A percentile compares a stretch with the other conserved stretches of the same genome.
Evolutionary conservation across 2,888 invertebrate species (phyloP).

Genomic region (Drosophila peninsularis): DNA sequence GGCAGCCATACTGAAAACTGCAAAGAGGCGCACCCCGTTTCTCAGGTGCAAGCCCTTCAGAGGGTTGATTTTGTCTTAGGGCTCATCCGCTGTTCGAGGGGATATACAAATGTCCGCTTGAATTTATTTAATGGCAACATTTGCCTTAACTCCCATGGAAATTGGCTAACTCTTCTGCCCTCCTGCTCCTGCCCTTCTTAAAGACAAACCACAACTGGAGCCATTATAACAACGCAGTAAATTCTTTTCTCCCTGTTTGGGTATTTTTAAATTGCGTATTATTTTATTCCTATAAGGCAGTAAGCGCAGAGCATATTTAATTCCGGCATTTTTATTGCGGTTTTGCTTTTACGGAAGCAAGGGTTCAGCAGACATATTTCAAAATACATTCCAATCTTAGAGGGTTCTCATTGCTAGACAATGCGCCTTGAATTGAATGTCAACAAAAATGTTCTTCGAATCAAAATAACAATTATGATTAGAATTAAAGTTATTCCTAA

Average conservation of each 20-base stretch:
- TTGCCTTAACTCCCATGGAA: conserved; percentile 67
- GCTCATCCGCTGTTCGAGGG: conserved; percentile 43
- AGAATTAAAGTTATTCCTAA: too few species aligned
- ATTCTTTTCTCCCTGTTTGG: conserved; percentile 12
- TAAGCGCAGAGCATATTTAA: conserved; percentile 58
- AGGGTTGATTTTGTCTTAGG: conserved; percentile 33
- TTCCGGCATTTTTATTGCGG: conserved; percentile 40
- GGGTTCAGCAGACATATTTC: not conserved
- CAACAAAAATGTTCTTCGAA: too few species aligned
- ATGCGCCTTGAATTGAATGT: too few species aligned
- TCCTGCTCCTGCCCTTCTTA: conserved; percentile 13
- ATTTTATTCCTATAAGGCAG: conserved; percentile 47
- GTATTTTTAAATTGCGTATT: conserved; percentile 50
- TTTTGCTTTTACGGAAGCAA: not conserved
- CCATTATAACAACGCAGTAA: conserved; percentile 22
- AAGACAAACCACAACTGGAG: conserved; percentile 51
- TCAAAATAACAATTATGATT: too few species aligned
- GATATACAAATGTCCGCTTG: conserved; percentile 59
- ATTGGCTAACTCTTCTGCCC: conserved; percentile 45
- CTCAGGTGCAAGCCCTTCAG: conserved; percentile 48
- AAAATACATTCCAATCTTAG: not conserved
- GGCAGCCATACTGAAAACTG: conserved; percentile 55
- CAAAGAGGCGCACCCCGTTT: conserved; percentile 34
- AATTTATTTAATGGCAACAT: conserved; percentile 73
- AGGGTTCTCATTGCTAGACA: too few species aligned